phyloP scores from a whole-genome alignment of 1,140 invertebrate species.

The Drosophila parabipectinata region DNA sequence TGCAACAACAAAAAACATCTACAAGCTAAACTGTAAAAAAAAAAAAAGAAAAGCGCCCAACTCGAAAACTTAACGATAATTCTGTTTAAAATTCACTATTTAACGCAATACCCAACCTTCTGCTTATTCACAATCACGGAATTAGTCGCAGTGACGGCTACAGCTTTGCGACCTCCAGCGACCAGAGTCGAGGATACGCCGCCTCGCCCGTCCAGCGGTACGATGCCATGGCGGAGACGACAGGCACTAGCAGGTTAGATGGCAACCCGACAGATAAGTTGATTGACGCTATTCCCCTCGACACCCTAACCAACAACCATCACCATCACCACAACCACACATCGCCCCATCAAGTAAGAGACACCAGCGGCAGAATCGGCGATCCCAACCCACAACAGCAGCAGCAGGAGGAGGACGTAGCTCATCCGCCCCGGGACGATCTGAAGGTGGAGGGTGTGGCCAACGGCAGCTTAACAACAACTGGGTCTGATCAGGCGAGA shows the following conservation, averaged over 20 bases:
- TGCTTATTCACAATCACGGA: conserved; percentile 71
- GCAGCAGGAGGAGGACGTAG: neutral
- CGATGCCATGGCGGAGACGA: conserved; percentile 96
- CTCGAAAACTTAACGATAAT: conserved; percentile 69
- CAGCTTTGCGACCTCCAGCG: conserved; percentile 92
- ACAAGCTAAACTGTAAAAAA: conserved; percentile 43
- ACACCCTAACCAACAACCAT: conserved; percentile 38
- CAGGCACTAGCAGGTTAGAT: conserved; percentile 88
- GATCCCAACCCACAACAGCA: neutral
- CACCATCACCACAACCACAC: conserved; percentile 45
- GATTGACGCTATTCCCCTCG: conserved; percentile 63
- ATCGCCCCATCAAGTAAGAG: conserved; percentile 60
- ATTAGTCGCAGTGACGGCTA: conserved; percentile 95
- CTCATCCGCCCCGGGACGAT: conserved; percentile 5
- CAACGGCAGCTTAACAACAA: conserved; percentile 25
- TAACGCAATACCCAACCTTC: conserved; percentile 66
- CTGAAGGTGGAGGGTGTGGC: conserved; percentile 33
- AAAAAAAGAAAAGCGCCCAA: conserved; percentile 24
- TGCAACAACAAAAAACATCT: conserved; percentile 33
- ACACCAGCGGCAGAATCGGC: conserved; percentile 4
- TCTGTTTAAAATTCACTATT: conserved; percentile 59
- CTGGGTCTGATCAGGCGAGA: conserved; percentile 41
- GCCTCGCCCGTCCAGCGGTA: conserved; percentile 86
- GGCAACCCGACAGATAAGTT: conserved; percentile 77
- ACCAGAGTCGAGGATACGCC: conserved; percentile 86